phyloP scores from a whole-genome alignment of 2,888 invertebrate species.

The Cantharis rustica region DNA sequence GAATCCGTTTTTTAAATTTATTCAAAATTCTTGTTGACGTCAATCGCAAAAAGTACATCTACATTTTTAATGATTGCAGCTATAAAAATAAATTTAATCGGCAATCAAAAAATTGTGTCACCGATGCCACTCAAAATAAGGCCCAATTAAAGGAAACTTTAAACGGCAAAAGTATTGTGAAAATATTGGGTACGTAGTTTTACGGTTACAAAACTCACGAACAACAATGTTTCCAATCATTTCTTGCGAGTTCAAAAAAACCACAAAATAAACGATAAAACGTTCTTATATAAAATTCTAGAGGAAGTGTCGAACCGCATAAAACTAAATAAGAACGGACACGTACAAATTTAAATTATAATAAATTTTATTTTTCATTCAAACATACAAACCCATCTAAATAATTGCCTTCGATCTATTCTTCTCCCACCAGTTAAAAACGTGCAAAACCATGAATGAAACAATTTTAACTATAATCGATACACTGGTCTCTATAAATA shows the following conservation, averaged over 20 bases:
- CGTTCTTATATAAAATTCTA: neutral
- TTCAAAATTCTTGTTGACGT: neutral
- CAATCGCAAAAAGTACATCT: neutral
- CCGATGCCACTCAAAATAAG: neutral
- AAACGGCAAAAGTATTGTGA: neutral
- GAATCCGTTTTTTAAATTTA: neutral
- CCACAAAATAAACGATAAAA: conserved; percentile 5
- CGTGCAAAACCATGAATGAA: conserved; percentile 33
- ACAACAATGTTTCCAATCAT: neutral
- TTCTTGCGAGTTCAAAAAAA: neutral
- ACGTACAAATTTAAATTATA: conserved; percentile 4
- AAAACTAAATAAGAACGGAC: conserved; percentile 1
- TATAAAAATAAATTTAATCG: neutral
- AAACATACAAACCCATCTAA: neutral
- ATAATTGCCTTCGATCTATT: neutral
- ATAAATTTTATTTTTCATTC: neutral
- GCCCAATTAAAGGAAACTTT: neutral
- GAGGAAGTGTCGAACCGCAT: conserved; percentile 15
- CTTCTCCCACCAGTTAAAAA: neutral
- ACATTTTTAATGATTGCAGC: neutral
- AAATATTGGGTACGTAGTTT: neutral
- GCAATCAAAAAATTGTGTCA: neutral
- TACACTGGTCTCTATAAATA: conserved; percentile 33
- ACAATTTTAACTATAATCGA: conserved; percentile 7
- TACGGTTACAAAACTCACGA: neutral